phyloP scores from a whole-genome alignment of 2,797 vertebrate genomes.

The Chrysolophus pictus region DNA sequence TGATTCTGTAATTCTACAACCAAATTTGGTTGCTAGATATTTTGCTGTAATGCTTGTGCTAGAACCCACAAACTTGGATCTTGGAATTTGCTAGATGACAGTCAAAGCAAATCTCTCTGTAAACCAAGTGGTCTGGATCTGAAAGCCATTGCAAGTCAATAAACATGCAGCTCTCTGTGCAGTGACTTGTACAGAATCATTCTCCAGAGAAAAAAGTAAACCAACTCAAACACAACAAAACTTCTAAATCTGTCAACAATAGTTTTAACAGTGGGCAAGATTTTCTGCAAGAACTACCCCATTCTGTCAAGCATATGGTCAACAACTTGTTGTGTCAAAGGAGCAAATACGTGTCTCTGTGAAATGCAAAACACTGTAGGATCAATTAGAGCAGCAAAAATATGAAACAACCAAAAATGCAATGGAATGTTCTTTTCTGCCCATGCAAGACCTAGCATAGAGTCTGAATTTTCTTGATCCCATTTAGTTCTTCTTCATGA shows the following conservation, averaged over 20 bases:
- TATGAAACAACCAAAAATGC: neutral
- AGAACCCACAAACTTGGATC: neutral
- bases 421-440: neutral
- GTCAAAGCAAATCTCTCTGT: slow-evolving; percentile 19
- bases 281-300: neutral
- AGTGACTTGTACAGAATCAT: neutral
- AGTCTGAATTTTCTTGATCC: neutral
- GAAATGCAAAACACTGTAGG: neutral
- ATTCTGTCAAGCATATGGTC: slow-evolving; percentile 41
- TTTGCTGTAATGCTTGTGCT: neutral
- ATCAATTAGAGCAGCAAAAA: neutral
- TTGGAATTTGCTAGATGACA: neutral
- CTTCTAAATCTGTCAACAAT: slow-evolving; percentile 17
- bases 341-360: neutral
- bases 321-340: slow-evolving; percentile 44
- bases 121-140: neutral
- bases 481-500: neutral
- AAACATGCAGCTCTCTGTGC: neutral
- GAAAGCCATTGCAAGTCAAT: neutral
- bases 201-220: neutral
- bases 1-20: neutral
- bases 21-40: neutral
- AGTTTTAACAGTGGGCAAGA: neutral
- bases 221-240: neutral
- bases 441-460: neutral